Evolutionary conservation across 2,113 vertebrate genomes (phyloP).

Genomic region (Lepisosteus osseus): DNA sequence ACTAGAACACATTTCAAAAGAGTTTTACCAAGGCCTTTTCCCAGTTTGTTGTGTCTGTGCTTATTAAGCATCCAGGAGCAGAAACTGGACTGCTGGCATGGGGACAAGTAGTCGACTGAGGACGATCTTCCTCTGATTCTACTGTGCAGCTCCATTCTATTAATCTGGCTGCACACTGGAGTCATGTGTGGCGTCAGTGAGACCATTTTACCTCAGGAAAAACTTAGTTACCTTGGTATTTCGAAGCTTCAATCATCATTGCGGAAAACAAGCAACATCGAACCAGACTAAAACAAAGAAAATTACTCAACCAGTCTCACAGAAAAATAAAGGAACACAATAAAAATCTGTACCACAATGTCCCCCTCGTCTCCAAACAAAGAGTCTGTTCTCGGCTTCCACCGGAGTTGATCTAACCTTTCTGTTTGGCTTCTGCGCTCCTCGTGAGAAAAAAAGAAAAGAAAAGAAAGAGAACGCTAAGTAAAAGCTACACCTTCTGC

Average conservation of each 20-base stretch:
- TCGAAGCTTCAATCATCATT: no score
- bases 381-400: slow-evolving; percentile 37
- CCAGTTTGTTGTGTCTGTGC: neutral
- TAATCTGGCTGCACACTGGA: no score
- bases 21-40: neutral
- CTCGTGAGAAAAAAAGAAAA: neutral
- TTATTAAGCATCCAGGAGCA: neutral
- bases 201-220: no score
- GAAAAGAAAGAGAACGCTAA: neutral
- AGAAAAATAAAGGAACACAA: slow-evolving; percentile 17
- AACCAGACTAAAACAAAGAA: slow-evolving; percentile 24
- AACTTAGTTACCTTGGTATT: no score
- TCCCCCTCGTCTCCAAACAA: slow-evolving; percentile 30
- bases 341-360: slow-evolving; percentile 39
- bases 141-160: no score
- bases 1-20: slow-evolving; percentile 12
- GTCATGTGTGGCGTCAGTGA: no score
- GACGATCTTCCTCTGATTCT: no score
- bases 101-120: neutral
- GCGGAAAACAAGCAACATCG: slow-evolving; percentile 8
- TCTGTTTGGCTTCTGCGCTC: slow-evolving; percentile 11
- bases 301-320: slow-evolving; percentile 24
- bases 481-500: slow-evolving; percentile 66
- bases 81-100: neutral
- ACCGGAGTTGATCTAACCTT: slow-evolving; percentile 36